Evolutionary conservation across 2,113 vertebrate species (phyloP).

Genomic region (Prochilodus magdalenae): DNA sequence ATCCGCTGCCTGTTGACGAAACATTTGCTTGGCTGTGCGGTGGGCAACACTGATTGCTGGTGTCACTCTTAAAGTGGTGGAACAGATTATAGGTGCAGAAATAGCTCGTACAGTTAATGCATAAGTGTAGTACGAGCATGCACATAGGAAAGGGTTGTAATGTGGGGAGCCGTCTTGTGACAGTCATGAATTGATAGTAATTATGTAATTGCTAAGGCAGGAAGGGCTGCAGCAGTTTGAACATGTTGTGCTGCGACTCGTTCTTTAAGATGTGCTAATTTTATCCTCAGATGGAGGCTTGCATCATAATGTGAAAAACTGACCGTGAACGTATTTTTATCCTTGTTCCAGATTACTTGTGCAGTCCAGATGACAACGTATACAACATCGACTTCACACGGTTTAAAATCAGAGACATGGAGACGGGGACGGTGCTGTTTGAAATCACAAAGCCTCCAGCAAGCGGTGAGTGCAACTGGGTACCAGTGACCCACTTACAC

Average conservation of each 20-base stretch:
- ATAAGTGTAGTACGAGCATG: no score
- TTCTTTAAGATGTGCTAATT: background rate
- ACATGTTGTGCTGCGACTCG: background rate
- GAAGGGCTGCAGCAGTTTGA: background rate
- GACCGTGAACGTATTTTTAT: background rate
- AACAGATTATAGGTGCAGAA: no score
- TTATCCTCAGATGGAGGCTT: background rate
- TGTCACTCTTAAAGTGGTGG: no score
- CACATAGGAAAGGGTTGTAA: no score
- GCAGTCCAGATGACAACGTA: conserved; percentile 91
- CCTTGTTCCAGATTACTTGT: conserved; percentile 87
- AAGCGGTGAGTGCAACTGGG: conserved; percentile 72
- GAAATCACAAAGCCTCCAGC: conserved; percentile 97
- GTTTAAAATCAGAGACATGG: conserved; percentile 99
- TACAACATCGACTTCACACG: conserved; percentile 97
- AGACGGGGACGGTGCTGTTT: conserved; percentile 93
- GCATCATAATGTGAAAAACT: background rate
- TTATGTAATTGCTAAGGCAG: no score
- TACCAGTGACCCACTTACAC: background rate
- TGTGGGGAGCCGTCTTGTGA: no score
- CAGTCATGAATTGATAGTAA: no score
- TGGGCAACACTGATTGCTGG: no score
- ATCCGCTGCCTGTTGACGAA: no score
- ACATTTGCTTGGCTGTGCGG: no score
- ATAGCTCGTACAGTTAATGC: no score